Evolutionary conservation across 1,140 invertebrate species (phyloP), one percentile per base, ranked within the genome.

Genomic region (Cyphomyrmex costatus): DNA sequence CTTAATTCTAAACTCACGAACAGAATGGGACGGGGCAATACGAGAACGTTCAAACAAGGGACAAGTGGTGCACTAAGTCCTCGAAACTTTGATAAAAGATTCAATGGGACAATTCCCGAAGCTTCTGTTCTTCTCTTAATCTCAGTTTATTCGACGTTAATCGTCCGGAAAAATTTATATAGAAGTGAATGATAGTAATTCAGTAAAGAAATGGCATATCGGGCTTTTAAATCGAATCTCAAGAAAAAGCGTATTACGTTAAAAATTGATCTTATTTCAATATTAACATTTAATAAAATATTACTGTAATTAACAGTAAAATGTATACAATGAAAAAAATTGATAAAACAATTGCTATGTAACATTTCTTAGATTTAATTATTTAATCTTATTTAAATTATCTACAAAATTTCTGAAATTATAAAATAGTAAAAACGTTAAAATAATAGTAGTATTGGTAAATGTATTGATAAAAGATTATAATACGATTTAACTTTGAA

Each of bases 41-140:
- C 36, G 42, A 83, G 66, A 83, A 60, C n/a, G 68, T 74, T 83
- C 79, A 61, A 83, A 49, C 61, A 83, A 83, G 36, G 16, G 27
- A 71, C 53, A 61, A 71, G 68, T 71, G 79, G 51, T 73, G 76
- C 51, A 58, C 53, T 42, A 60, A 74, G 42, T 83, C 36, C 36
- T 83, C 19, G 79, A 83, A 83, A 83, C 79, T 83, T 73, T 73
- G 79, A 83, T 83, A 83, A 83, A 83, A 83, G 79, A 74, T 83
- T 83, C 79, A 83, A 83, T 83, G n/a, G 36, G 53, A 83, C 68
- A 83, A 82, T 82, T 56, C 21, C 36, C 14, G 36, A 83, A 46
- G 79, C 79, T 83, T 83, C 79, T 83, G 53, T 83, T 83, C 79
- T 74, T 61, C 53, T 60, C 36, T 83, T 74, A 83, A 83, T 74